Evolutionary conservation across 2,797 vertebrate genomes (phyloP).

Genomic region (Apodemus agrarius): DNA sequence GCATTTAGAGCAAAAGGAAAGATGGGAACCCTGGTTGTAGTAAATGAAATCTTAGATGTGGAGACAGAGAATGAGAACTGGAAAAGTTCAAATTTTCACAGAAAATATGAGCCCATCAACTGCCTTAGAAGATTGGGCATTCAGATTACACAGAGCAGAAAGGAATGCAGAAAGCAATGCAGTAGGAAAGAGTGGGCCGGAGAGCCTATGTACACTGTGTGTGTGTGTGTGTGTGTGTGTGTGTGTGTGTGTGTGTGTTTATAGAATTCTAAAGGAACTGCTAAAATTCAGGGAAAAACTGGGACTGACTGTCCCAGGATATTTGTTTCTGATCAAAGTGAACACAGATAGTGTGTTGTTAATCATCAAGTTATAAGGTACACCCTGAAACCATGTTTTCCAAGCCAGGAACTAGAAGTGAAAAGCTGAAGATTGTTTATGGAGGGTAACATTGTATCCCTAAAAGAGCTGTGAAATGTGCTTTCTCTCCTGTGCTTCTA

Average conservation of each 20-base stretch:
- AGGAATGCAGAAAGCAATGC: background rate
- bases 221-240: fast-evolving
- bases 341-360: background rate
- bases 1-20: constrained; percentile 24
- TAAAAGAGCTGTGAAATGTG: background rate
- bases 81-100: constrained; percentile 52
- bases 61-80: background rate
- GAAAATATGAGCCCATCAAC: background rate
- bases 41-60: background rate
- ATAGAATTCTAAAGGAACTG: background rate
- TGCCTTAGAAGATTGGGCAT: background rate
- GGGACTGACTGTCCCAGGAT: fast-evolving
- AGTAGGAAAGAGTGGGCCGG: background rate
- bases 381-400: background rate
- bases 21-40: background rate
- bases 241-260: fast-evolving
- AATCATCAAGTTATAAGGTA: background rate
- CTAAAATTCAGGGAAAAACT: background rate
- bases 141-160: background rate
- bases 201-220: fast-evolving
- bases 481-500: background rate
- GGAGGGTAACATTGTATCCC: background rate
- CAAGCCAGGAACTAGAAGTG: background rate
- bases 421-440: fast-evolving
- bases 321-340: background rate